These are phyloP conservation scores for Coturnix japonica DNA, from an alignment of 2,113 vertebrate species.

Conservation along the genomic window DNA sequence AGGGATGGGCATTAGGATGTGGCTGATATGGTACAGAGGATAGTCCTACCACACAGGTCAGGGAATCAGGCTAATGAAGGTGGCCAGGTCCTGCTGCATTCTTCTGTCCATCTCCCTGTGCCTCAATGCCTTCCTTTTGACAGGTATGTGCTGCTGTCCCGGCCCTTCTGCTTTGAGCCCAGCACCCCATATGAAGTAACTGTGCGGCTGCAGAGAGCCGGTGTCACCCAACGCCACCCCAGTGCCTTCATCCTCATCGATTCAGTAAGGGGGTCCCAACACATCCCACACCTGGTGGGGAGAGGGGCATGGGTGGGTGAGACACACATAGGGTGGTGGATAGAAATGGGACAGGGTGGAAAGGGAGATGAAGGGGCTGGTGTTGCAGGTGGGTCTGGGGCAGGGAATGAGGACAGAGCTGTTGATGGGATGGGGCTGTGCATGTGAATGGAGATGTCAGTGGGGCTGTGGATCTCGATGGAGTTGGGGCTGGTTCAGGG, in stretches of 20 bases:
- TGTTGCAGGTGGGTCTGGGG: not conserved
- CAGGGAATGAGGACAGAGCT: not conserved
- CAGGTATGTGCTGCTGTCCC: slow-evolving; percentile 84
- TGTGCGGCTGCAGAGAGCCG: slow-evolving; percentile 82
- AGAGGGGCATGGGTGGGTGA: not conserved
- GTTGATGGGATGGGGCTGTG: not conserved
- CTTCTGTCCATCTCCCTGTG: accelerated
- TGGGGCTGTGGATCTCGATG: not conserved
- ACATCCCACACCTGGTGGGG: accelerated
- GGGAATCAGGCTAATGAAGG: not conserved
- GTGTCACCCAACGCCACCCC: slow-evolving; percentile 75
- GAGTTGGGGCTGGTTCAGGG: no score
- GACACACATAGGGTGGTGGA: accelerated
- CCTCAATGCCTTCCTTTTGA: accelerated
- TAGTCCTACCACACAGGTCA: not conserved
- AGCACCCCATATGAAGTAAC: slow-evolving; percentile 80
- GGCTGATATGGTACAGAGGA: not conserved
- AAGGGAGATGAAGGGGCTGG: not conserved
- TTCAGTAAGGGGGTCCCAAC: slow-evolving; percentile 73
- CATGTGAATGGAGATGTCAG: not conserved
- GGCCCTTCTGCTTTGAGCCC: slow-evolving; percentile 89
- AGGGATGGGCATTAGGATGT: not conserved
- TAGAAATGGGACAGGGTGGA: not conserved
- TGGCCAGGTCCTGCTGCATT: not conserved
- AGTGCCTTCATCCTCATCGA: slow-evolving; percentile 85